Conservation (phyloP, 1,140 invertebrate species). For the Hormaphis cornu region DNA sequence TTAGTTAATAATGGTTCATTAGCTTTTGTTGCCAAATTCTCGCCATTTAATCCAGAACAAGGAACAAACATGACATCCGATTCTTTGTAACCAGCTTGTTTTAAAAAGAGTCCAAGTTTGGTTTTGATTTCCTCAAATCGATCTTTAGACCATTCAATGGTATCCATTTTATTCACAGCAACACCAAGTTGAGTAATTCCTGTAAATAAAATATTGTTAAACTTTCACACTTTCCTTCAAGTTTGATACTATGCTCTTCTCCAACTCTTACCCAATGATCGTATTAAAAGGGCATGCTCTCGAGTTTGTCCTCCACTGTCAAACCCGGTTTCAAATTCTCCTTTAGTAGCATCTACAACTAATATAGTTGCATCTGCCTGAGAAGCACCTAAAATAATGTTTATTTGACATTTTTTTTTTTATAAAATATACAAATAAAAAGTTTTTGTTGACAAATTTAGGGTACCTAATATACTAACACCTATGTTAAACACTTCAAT, state of each 20-base stretch:
- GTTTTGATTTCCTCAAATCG: constrained; percentile 77
- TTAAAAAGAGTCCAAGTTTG: constrained; percentile 80
- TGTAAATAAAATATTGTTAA: constrained; percentile 42
- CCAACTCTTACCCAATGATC: constrained; percentile 67
- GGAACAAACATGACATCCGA: constrained; percentile 83
- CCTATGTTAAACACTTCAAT: too few species aligned
- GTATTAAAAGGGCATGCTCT: constrained; percentile 88
- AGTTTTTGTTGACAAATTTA: too few species aligned
- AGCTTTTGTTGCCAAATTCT: constrained; percentile 71
- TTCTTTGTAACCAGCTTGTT: constrained; percentile 90
- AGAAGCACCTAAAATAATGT: constrained; percentile 54
- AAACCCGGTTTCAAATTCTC: constrained; percentile 98
- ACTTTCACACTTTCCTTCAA: background rate
- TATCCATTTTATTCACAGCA: constrained; percentile 79
- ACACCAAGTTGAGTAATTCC: constrained; percentile 76
- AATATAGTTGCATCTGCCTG: constrained; percentile 94
- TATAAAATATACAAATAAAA: too few species aligned
- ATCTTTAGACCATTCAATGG: constrained; percentile 65
- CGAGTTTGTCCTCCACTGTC: constrained; percentile 94
- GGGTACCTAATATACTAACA: too few species aligned
- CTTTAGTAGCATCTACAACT: constrained; percentile 88
- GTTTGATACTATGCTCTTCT: background rate
- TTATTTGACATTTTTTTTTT: too few species aligned
- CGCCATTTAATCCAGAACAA: constrained; percentile 87
- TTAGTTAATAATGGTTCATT: constrained; percentile 54